These are phyloP conservation scores for Lutraria lutraria DNA, from an alignment of 2,888 invertebrate genomes.

Conservation along the genomic window DNA sequence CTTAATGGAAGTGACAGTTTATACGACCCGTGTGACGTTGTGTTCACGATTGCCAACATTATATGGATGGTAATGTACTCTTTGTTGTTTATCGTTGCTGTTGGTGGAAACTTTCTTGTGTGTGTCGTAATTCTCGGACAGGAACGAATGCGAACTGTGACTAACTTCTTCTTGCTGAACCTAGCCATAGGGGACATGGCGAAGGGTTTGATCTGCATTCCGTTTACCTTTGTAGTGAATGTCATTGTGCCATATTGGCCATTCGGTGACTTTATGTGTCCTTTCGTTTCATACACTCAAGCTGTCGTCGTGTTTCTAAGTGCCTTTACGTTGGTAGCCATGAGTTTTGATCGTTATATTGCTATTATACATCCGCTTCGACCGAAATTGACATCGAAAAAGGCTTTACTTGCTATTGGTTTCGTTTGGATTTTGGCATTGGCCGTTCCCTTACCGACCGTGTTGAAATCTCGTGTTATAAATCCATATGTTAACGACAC, in stretches of 20 bases:
- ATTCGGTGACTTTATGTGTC: constrained; percentile 94
- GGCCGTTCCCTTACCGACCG: constrained; percentile 93
- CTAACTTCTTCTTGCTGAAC: constrained; percentile 90
- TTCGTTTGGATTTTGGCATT: constrained; percentile 93
- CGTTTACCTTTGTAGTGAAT: constrained; percentile 91
- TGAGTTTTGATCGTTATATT: constrained; percentile 96
- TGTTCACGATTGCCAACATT: constrained; percentile 61
- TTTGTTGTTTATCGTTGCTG: constrained; percentile 86
- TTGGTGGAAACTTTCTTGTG: constrained; percentile 89
- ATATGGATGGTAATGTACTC: constrained; percentile 87
- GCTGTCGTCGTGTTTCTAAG: constrained; percentile 90
- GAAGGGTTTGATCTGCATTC: constrained; percentile 87
- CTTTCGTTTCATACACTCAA: constrained; percentile 93
- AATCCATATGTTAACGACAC: constrained; percentile 55
- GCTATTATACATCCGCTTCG: constrained; percentile 95
- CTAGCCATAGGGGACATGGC: constrained; percentile 87
- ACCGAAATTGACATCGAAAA: constrained; percentile 92
- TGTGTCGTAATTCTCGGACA: constrained; percentile 94
- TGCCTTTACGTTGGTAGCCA: constrained; percentile 96
- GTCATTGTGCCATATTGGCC: constrained; percentile 94
- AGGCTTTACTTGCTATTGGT: constrained; percentile 91
- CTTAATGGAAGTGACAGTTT: constrained; percentile 30
- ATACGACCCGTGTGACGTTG: constrained; percentile 49
- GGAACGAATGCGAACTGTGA: constrained; percentile 95
- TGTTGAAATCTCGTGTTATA: constrained; percentile 90